phyloP scores from a whole-genome alignment of 1,140 invertebrate species.

The Oncopodura yosiiana region DNA sequence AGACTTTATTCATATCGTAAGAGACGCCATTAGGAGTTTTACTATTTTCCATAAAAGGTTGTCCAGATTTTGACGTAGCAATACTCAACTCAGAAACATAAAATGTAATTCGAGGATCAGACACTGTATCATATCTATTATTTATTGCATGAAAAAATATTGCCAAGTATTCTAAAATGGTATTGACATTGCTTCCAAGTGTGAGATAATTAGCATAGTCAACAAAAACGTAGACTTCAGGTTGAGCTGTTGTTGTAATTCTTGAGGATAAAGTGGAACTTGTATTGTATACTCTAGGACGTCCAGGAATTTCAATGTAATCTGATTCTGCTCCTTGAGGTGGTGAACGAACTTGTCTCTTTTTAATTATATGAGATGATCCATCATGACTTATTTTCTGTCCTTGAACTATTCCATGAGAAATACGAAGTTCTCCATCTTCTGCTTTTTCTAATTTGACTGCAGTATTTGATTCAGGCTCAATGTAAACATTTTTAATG shows the following conservation, averaged over 20 bases:
- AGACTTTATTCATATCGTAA: slow-evolving; percentile 20
- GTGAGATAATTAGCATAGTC: background rate
- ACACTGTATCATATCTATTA: background rate
- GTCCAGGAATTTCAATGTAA: too few species aligned
- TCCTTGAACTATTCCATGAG: too few species aligned
- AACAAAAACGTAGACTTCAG: slow-evolving; percentile 5
- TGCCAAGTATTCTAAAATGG: background rate
- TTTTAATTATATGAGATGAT: too few species aligned
- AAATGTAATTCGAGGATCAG: background rate
- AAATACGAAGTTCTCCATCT: too few species aligned
- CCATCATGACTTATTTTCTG: too few species aligned
- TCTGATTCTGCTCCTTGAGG: too few species aligned
- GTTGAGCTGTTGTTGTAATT: too few species aligned
- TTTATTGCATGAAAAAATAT: background rate
- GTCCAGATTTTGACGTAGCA: background rate
- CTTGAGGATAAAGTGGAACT: too few species aligned
- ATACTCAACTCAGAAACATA: background rate
- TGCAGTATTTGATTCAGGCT: slow-evolving; percentile 8
- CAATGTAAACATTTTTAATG: slow-evolving; percentile 8
- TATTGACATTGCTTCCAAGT: background rate
- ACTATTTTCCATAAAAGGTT: slow-evolving; percentile 29
- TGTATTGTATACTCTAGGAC: too few species aligned
- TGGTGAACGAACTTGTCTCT: too few species aligned
- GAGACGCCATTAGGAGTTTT: slow-evolving; percentile 2
- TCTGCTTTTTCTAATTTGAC: background rate